Evolutionary conservation across 2,888 invertebrate species (phyloP).

Genomic region (Drosophila nigricruria): DNA sequence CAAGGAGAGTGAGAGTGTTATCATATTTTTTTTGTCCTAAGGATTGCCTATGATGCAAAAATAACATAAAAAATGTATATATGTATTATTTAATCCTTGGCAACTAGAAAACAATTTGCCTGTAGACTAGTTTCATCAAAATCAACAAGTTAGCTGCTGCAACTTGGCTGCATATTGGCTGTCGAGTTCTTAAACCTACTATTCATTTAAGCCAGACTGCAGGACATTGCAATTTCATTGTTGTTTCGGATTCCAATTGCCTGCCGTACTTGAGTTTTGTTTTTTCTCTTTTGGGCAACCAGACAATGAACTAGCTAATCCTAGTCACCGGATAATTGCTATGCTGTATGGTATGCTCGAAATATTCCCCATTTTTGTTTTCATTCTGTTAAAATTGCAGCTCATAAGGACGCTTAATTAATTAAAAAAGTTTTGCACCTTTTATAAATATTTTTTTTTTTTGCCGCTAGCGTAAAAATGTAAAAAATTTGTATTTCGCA

Average conservation of each 20-base stretch:
- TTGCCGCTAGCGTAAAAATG: constrained; percentile 52
- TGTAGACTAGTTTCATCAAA: constrained; percentile 27
- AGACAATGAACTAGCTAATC: constrained; percentile 29
- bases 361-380: constrained; percentile 34
- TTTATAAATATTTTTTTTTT: constrained; percentile 41
- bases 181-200: constrained; percentile 18
- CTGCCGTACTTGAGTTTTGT: constrained; percentile 33
- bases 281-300: not conserved
- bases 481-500: constrained; percentile 76
- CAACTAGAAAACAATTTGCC: not conserved
- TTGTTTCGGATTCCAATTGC: constrained; percentile 59
- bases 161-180: constrained; percentile 26
- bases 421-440: constrained; percentile 71
- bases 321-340: constrained; percentile 26
- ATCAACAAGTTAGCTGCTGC: constrained; percentile 72
- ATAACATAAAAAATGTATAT: not conserved
- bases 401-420: constrained; percentile 52
- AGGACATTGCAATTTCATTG: constrained; percentile 44
- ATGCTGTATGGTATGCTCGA: constrained; percentile 4
- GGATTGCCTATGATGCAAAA: not conserved
- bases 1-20: not conserved
- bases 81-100: not conserved
- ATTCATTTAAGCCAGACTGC: constrained; percentile 29
- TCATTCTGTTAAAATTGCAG: constrained; percentile 9
- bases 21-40: not conserved